Evolutionary conservation across 2,113 vertebrate species (phyloP), one percentile per base, ranked within the genome.

Genomic region (Anolis carolinensis): DNA sequence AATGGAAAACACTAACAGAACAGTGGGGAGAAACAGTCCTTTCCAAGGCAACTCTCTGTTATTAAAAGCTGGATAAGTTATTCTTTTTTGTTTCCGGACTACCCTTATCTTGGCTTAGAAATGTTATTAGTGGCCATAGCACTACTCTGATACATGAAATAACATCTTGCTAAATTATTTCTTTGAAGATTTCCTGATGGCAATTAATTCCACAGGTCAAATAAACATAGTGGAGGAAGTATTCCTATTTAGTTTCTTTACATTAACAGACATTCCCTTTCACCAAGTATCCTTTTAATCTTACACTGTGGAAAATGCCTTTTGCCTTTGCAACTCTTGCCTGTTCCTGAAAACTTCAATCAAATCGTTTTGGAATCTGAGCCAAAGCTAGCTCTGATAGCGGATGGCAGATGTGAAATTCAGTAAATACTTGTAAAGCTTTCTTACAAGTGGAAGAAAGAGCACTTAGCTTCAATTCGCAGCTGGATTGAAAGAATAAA

Each of bases 151-250:
- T 72, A 65, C 81, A 88, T 82, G 32, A 81, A 62, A 86, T 67
- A 83, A 77, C 81, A 5, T 8, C 73, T 91, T n/a, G 79, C 79
- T 63, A 84, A 86, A 65, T 89, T 80, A 86, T 52, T 34, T 79
- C 32, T 89, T 88, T 81, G 77, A 84, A 84, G 68, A 80, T 87
- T 65, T 88, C 91, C 79, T 67, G 27, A 90, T 21, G 52, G 89
- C 81, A 84, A 79, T 84, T 83, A 84, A 84, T 80, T 84, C 78
- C 59, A 74, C 81, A 84, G 86, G 81, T 79, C 70, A 79, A 88
- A 65, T 84, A 83, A 79, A 84, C 82, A 84, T 39, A 74, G 81
- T 25, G 81, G 68, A 3, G 86, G 72, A 36, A 85, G 7, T 85
- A 81, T 87, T 87, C 63, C 27, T 86, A 73, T 83, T 90, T 73